These are phyloP conservation scores for Delphinapterus leucas DNA, from an alignment of 2,113 vertebrate species.

Conservation along the genomic window DNA sequence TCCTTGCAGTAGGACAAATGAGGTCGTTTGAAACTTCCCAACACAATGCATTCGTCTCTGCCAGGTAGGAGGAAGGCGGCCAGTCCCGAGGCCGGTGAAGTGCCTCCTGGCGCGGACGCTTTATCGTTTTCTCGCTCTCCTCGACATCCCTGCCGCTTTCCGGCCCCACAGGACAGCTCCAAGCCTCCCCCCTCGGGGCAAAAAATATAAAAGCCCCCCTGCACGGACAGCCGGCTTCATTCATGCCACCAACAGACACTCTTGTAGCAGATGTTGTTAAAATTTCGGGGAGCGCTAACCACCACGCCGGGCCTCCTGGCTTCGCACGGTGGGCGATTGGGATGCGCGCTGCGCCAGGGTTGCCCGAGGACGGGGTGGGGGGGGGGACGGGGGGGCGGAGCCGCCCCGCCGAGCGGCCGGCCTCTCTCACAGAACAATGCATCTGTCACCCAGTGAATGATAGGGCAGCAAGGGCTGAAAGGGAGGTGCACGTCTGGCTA, in stretches of 20 bases:
- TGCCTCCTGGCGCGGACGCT: neutral
- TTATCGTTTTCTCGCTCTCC: neutral
- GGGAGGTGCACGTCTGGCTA: neutral
- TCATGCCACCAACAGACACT: neutral
- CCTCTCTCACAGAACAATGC: neutral
- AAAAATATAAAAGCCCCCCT: neutral
- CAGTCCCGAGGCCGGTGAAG: neutral
- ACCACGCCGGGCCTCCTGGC: neutral
- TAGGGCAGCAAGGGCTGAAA: neutral
- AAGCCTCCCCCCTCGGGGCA: neutral
- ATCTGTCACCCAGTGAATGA: slow-evolving; percentile 48
- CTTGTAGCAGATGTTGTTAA: neutral
- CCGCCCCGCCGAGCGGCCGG: neutral
- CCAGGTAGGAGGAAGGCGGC: slow-evolving; percentile 36
- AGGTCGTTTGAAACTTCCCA: neutral
- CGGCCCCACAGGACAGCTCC: neutral
- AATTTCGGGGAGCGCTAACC: neutral
- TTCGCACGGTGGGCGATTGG: neutral
- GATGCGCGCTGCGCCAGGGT: neutral
- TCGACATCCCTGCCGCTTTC: neutral
- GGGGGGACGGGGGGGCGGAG: too few species aligned
- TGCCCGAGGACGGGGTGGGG: neutral
- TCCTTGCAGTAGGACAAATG: slow-evolving; percentile 35
- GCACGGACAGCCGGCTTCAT: neutral
- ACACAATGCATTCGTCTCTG: neutral